Evolutionary conservation across 1,140 invertebrate genomes (phyloP).

Genomic region (Ostrea denselamellosa): DNA sequence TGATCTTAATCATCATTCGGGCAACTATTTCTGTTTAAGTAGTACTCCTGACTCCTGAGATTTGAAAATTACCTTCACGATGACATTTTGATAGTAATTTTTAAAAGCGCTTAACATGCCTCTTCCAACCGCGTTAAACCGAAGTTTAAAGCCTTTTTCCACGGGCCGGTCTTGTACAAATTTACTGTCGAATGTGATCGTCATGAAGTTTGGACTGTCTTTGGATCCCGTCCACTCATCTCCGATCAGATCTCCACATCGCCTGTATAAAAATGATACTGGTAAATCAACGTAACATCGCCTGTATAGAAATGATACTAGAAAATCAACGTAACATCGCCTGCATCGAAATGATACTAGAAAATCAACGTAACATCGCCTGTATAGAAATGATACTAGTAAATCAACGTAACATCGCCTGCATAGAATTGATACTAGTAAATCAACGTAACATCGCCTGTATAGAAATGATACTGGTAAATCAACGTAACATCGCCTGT

Average conservation of each 20-base stretch:
- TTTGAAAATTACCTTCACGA: not conserved
- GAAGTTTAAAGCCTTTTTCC: slow-evolving; percentile 7
- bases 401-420: not conserved
- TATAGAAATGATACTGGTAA: too few relatives aligned
- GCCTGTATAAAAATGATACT: not conserved
- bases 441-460: too few relatives aligned
- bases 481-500: slow-evolving; percentile 4
- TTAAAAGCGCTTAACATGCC: not conserved
- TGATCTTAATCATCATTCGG: too few relatives aligned
- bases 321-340: too few relatives aligned
- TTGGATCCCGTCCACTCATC: slow-evolving; percentile 18
- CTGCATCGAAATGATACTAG: too few relatives aligned
- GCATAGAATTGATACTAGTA: too few relatives aligned
- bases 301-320: too few relatives aligned
- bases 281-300: not conserved
- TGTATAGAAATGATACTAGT: not conserved
- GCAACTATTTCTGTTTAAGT: too few relatives aligned
- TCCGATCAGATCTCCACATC: slow-evolving; percentile 1
- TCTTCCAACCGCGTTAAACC: slow-evolving; percentile 7
- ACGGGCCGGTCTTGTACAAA: slow-evolving; percentile 6
- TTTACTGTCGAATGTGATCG: slow-evolving; percentile 34
- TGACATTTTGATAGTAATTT: not conserved
- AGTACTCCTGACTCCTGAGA: too few relatives aligned
- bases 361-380: too few relatives aligned
- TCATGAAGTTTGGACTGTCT: slow-evolving; percentile 41